Conservation (phyloP, 2,113 vertebrate genomes). For the Hirundichthys speculiger region DNA sequence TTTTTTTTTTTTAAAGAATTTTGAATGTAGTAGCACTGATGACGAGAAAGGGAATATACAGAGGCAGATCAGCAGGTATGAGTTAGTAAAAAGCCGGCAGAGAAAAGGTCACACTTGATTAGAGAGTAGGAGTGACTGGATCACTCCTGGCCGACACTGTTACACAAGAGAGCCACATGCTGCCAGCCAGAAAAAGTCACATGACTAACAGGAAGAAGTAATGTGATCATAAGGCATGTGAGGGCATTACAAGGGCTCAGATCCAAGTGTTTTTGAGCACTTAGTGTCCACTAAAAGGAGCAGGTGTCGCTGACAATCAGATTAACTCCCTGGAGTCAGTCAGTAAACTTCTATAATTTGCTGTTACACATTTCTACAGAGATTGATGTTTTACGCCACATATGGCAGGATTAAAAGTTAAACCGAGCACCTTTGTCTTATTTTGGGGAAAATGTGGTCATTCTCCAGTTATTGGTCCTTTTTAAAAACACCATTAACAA, state of each 20-base stretch:
- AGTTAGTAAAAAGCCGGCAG: conserved; percentile 56
- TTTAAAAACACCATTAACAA: background rate
- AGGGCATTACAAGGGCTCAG: conserved; percentile 53
- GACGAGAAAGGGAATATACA: conserved; percentile 35
- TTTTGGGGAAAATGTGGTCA: too few species aligned
- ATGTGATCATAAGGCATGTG: conserved; percentile 77
- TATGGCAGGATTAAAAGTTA: too few species aligned
- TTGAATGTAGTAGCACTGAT: conserved; percentile 7
- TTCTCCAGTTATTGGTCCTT: background rate
- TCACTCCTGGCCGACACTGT: conserved; percentile 66
- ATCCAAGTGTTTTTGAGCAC: conserved; percentile 31
- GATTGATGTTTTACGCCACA: too few species aligned
- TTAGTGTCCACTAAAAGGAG: conserved; percentile 6
- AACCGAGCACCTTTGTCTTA: too few species aligned
- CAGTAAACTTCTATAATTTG: background rate
- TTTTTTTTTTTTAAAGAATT: too few species aligned
- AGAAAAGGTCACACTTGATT: conserved; percentile 59
- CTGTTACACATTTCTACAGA: background rate
- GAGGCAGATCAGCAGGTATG: conserved; percentile 37
- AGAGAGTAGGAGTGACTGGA: conserved; percentile 44
- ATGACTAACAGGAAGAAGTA: conserved; percentile 77
- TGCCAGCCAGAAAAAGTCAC: conserved; percentile 69
- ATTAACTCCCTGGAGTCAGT: background rate
- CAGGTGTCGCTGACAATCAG: conserved; percentile 41
- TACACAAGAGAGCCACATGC: conserved; percentile 68